These are phyloP conservation scores for Euplexia lucipara DNA, from an alignment of 2,888 invertebrate species.

Conservation along the genomic window DNA sequence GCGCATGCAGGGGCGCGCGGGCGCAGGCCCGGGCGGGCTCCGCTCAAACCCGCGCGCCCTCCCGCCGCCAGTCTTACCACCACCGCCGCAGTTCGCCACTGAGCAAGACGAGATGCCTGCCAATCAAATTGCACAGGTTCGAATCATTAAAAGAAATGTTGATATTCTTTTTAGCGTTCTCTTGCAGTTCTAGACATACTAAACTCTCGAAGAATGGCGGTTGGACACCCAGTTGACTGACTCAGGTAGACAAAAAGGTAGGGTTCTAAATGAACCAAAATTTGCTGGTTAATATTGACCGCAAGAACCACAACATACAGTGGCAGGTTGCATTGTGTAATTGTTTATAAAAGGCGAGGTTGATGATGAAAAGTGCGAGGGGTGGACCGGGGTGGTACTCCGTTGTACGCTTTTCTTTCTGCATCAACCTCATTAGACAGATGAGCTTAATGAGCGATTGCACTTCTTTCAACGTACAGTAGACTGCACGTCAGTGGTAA, in stretches of 20 bases:
- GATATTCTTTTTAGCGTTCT: background rate
- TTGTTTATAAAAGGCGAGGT: background rate
- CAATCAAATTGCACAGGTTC: conserved; percentile 89
- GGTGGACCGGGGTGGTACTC: conserved; percentile 4
- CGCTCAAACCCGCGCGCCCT: conserved; percentile 89
- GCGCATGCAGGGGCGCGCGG: conserved; percentile 90
- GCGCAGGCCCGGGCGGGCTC: conserved; percentile 87
- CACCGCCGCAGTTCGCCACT: conserved; percentile 87
- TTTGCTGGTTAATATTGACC: background rate
- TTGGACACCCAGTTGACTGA: background rate
- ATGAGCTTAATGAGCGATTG: background rate
- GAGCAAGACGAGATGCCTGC: conserved; percentile 88
- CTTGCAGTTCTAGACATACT: background rate
- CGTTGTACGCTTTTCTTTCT: conserved; percentile 11
- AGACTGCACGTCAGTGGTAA: no score
- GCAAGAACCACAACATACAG: background rate
- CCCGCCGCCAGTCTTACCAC: conserved; percentile 86
- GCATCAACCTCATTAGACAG: conserved; percentile 6
- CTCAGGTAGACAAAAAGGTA: background rate
- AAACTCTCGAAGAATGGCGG: background rate
- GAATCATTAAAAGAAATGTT: conserved; percentile 23
- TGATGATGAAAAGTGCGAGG: conserved; percentile 17
- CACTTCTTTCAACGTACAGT: background rate
- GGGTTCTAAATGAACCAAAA: conserved; percentile 1
- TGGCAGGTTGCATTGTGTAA: background rate